phyloP scores from a whole-genome alignment of 1,140 invertebrate genomes.

The Bombus turneri region DNA sequence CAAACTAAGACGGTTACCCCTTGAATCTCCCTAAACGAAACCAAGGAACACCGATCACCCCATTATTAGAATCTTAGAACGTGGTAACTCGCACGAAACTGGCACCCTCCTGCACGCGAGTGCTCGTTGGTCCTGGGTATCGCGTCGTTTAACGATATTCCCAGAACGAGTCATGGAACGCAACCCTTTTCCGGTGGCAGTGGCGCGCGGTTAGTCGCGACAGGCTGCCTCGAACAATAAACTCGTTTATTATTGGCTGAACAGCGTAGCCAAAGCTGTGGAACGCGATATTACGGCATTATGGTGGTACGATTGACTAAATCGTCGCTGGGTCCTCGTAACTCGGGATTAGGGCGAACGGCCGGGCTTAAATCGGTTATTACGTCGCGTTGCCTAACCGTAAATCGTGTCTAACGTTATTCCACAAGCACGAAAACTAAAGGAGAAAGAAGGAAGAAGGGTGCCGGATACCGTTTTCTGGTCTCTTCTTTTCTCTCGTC shows the following conservation, averaged over 20 bases:
- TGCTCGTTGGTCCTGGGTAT: not conserved
- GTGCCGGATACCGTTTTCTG: not conserved
- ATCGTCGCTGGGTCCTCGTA: conserved; percentile 67
- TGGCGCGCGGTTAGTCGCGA: conserved; percentile 36
- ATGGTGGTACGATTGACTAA: conserved; percentile 71
- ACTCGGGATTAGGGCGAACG: conserved; percentile 63
- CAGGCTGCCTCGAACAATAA: conserved; percentile 49
- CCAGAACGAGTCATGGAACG: not conserved
- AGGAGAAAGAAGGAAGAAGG: conserved; percentile 9
- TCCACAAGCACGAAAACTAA: conserved; percentile 40
- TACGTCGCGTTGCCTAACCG: conserved; percentile 61
- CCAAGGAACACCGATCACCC: not conserved
- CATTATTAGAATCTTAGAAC: not conserved
- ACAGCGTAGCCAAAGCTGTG: conserved; percentile 6
- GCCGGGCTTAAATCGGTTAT: conserved; percentile 67
- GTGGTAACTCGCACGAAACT: not conserved
- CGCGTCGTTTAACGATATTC: not conserved
- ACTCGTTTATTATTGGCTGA: conserved; percentile 70
- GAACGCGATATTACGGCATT: conserved; percentile 66
- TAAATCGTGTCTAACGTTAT: conserved; percentile 64
- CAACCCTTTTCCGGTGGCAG: conserved; percentile 27
- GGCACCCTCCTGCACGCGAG: not conserved
- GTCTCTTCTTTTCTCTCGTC: not conserved
- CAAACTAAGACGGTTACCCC: too few species aligned
- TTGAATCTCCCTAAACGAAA: not conserved